Conservation (phyloP, 2,888 invertebrate species). For the Drosophila emarginata region DNA sequence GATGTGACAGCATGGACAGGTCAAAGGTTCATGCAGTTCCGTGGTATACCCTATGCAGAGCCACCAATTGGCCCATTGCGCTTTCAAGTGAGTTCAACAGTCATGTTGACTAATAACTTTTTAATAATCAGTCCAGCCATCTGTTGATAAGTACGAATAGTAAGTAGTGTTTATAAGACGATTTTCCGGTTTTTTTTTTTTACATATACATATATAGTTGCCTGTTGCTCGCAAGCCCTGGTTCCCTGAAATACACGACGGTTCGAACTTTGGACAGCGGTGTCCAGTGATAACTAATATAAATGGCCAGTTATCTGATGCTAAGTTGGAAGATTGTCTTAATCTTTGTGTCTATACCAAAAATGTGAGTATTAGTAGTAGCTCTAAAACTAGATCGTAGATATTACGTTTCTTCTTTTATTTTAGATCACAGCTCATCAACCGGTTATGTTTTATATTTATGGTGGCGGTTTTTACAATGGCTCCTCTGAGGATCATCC, state of each 20-base stretch:
- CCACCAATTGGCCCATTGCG: slow-evolving; percentile 69
- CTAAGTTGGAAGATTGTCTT: slow-evolving; percentile 81
- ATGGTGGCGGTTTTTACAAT: slow-evolving; percentile 82
- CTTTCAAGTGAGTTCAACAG: background rate
- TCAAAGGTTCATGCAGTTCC: slow-evolving; percentile 77
- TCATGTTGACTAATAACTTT: slow-evolving; percentile 13
- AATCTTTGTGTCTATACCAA: slow-evolving; percentile 81
- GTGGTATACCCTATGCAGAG: slow-evolving; percentile 81
- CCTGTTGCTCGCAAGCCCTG: slow-evolving; percentile 77
- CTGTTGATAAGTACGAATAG: slow-evolving; percentile 9
- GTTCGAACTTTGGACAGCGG: slow-evolving; percentile 73
- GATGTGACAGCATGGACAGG: slow-evolving; percentile 75
- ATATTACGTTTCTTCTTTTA: background rate
- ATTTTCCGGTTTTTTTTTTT: slow-evolving; percentile 10
- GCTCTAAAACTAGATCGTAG: background rate
- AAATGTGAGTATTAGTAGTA: slow-evolving; percentile 73
- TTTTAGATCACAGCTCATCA: slow-evolving; percentile 66
- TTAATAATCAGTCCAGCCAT: slow-evolving; percentile 12
- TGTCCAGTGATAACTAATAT: slow-evolving; percentile 79
- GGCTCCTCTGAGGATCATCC: slow-evolving; percentile 81
- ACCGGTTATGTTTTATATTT: slow-evolving; percentile 83
- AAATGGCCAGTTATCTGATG: slow-evolving; percentile 42
- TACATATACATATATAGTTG: slow-evolving; percentile 49
- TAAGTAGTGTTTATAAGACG: background rate
- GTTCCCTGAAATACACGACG: slow-evolving; percentile 65